Evolutionary conservation across 2,888 invertebrate species (phyloP).

Genomic region (Crepidodera aurea): DNA sequence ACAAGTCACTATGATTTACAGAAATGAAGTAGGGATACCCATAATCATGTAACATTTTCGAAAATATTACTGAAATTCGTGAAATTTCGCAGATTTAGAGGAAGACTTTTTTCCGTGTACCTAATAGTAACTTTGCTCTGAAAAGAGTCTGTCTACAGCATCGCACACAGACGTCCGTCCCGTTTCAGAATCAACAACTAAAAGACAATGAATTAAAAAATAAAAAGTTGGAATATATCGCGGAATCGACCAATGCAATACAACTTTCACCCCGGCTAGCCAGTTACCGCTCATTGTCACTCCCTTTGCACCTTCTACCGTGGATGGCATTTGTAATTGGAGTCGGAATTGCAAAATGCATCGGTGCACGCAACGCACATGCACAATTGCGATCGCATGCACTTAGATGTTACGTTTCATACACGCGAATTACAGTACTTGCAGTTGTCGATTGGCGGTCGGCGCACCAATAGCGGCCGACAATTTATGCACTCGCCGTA

Average conservation of each 20-base stretch:
- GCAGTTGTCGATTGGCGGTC: constrained; percentile 36
- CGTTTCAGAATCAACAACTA: no score
- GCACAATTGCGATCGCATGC: constrained; percentile 23
- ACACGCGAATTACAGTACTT: constrained; percentile 36
- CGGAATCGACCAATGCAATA: constrained; percentile 15
- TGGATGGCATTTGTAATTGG: constrained; percentile 24
- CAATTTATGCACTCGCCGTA: constrained; percentile 33
- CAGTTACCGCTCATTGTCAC: constrained; percentile 24
- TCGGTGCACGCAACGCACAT: constrained; percentile 32
- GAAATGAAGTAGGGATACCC: no score
- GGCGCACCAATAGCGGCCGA: constrained; percentile 29
- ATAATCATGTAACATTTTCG: no score
- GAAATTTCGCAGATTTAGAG: no score
- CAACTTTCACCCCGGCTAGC: constrained; percentile 6
- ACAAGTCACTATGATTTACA: no score
- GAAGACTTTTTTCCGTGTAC: no score
- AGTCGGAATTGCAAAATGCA: constrained; percentile 26
- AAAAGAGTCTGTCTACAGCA: no score
- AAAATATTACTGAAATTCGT: no score
- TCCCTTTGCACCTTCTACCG: constrained; percentile 24
- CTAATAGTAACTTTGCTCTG: no score
- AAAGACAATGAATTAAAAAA: background rate
- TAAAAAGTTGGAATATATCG: background rate
- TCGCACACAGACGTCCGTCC: no score
- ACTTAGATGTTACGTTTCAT: constrained; percentile 33